Evolutionary conservation across 2,113 vertebrate species (phyloP), one percentile per base, ranked within the genome.

Genomic region (Semicossyphus pulcher): DNA sequence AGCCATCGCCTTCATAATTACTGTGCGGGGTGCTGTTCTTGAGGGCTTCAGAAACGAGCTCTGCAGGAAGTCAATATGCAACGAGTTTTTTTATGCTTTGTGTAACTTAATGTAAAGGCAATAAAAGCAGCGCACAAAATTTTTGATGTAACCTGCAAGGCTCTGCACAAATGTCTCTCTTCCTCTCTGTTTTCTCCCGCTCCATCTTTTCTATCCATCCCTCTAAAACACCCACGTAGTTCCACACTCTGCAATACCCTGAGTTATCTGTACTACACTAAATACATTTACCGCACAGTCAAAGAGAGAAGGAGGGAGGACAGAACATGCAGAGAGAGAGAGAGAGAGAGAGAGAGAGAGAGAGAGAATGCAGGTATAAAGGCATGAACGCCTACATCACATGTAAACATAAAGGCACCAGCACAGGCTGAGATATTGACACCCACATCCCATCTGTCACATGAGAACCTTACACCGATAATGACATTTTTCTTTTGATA

Each of bases 371-470:
- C 80, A 91, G 86, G 87, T 87, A 87, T 74, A 59, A 76, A 76
- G 44, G 68, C 56, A 63, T 45, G 48, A 69, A 85, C 78, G 73
- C 86, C 85, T 42, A 86, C 86, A 72, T 31, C 37, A 68, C 67
- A 82, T 79, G 72, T 54, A 78, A 42, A 71, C 73, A 85, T 78
- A 76, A 83, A 51, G 37, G 68, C 64, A 61, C 25, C 29, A 21
- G 79, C 64, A 56, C 61, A 73, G 47, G 54, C 69, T 74, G 74
- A 83, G 78, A 83, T 76, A 79, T 41, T 77, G 71, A 89, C 87
- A 80, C 86, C 85, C 84, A 89, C 88, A 81, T 76, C 41, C 85
- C 84, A 84, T 87, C 89, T 91, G 89, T 83, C 80, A 81, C 58
- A 83, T 36, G 49, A 53, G 41, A 86, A 78, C 80, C 60, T 78